Conservation (phyloP, 2,888 invertebrate species). For the Escarpia spicata region DNA sequence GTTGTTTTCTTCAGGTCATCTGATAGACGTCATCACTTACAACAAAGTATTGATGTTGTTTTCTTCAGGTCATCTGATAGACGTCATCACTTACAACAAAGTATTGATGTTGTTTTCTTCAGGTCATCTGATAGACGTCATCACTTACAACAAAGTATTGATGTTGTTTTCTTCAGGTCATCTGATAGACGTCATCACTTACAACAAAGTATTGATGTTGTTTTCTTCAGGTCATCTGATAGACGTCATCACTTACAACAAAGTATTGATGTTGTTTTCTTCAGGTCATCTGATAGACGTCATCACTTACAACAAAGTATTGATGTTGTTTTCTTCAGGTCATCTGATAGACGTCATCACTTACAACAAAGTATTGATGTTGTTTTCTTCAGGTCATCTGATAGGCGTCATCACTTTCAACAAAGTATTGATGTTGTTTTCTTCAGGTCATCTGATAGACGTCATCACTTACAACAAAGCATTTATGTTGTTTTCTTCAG, state of each 20-base stretch:
- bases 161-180: background rate
- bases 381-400: background rate
- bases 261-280: background rate
- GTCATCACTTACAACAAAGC: background rate
- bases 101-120: background rate
- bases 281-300: background rate
- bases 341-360: background rate
- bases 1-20: background rate
- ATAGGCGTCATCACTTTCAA: background rate
- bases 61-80: background rate
- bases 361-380: background rate
- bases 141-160: background rate
- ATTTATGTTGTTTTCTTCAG: background rate
- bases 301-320: background rate
- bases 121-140: background rate
- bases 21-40: background rate
- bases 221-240: background rate
- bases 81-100: conserved; percentile 2
- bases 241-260: background rate
- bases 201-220: background rate
- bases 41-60: background rate
- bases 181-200: background rate
- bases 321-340: background rate
- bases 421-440: background rate
- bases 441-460: background rate